Conservation (phyloP, 2,113 vertebrate genomes). For the Leucopternis melanops region DNA sequence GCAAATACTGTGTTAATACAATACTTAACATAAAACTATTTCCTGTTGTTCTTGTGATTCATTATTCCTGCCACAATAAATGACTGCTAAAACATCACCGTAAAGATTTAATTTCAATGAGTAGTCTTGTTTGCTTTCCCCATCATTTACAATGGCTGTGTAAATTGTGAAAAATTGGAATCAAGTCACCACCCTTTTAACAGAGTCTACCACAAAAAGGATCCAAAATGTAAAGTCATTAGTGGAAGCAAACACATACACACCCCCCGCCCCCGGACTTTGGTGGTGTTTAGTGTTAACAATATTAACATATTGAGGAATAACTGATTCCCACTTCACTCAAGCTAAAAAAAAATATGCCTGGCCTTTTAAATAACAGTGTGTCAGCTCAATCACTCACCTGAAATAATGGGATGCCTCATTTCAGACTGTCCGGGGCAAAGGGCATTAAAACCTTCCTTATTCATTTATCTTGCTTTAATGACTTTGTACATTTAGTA, state of each 20-base stretch:
- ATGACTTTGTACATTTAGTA: not conserved
- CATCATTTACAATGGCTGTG: not conserved
- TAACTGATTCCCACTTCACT: not conserved
- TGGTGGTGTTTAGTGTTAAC: not conserved
- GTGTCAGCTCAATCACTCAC: not conserved
- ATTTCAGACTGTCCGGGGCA: not conserved
- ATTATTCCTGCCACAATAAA: not conserved
- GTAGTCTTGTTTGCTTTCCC: not conserved
- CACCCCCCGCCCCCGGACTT: rapidly evolving
- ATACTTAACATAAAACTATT: not conserved
- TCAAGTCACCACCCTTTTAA: not conserved
- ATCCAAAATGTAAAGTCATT: not conserved
- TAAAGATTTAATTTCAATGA: not conserved
- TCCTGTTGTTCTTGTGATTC: not conserved
- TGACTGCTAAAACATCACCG: not conserved
- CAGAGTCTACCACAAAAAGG: not conserved
- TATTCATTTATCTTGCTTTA: not conserved
- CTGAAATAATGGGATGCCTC: not conserved
- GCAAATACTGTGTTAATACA: not conserved
- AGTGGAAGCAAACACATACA: not conserved
- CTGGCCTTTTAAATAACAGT: not conserved
- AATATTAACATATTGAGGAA: not conserved
- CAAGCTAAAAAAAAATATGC: not conserved
- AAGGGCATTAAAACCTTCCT: not conserved
- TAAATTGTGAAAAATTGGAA: not conserved